Conservation (phyloP, 37 sponge, comb jelly and placozoan species). For the Dysidea cf. avara region DNA sequence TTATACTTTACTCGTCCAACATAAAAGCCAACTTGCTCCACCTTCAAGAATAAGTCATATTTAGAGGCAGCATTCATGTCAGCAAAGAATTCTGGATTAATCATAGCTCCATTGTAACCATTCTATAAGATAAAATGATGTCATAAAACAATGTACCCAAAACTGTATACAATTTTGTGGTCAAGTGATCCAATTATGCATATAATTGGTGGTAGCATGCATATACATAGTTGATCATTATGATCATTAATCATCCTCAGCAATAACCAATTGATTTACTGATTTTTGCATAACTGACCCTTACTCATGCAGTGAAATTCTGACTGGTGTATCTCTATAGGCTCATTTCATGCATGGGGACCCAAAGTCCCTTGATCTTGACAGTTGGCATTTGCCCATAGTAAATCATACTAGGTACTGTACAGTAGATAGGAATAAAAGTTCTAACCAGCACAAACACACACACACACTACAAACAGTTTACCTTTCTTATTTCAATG, state of each 20-base stretch:
- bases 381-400: too few relatives aligned
- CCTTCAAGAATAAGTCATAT: constrained; percentile 67
- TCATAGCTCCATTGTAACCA: constrained; percentile 10
- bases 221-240: too few relatives aligned
- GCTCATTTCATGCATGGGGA: too few relatives aligned
- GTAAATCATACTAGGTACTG: not conserved
- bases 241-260: too few relatives aligned
- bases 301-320: too few relatives aligned
- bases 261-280: too few relatives aligned
- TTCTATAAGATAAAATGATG: constrained; percentile 9
- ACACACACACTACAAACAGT: not conserved
- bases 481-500: constrained; percentile 60
- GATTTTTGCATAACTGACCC: too few relatives aligned
- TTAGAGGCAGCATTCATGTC: not conserved
- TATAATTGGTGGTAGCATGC: too few relatives aligned
- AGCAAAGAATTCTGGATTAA: constrained; percentile 65
- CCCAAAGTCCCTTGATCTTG: too few relatives aligned
- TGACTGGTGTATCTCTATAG: too few relatives aligned
- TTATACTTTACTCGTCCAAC: constrained; percentile 55
- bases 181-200: too few relatives aligned
- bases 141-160: not conserved
- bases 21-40: constrained; percentile 58
- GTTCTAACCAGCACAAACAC: not conserved
- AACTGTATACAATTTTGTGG: not conserved
- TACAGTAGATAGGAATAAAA: not conserved